A percentile compares a stretch with the other conserved stretches of the same genome.
These are phyloP conservation scores for Sweltsa coloradensis DNA, from an alignment of 1,140 invertebrate genomes.

Conservation along the genomic window DNA sequence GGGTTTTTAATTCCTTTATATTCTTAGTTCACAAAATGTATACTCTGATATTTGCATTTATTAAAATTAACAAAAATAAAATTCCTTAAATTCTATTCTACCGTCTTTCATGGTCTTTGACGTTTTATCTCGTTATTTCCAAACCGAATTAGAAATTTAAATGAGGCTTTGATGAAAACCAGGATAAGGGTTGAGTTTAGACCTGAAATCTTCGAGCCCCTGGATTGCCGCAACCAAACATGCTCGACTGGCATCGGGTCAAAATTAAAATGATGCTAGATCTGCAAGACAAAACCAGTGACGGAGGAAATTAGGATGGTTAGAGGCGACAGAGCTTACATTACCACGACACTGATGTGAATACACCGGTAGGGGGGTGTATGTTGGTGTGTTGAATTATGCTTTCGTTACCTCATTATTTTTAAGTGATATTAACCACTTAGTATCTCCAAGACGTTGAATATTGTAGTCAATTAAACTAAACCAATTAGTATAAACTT, in stretches of 20 bases:
- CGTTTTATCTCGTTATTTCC: not conserved
- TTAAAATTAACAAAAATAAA: not conserved
- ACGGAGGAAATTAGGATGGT: not conserved
- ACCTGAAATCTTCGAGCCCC: not conserved
- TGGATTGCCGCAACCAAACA: not conserved
- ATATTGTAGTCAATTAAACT: too few species aligned
- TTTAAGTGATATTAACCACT: too few species aligned
- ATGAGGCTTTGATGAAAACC: not conserved
- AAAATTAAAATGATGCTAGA: constrained; percentile 3
- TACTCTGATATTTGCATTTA: not conserved
- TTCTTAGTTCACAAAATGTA: not conserved
- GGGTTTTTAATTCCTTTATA: not conserved
- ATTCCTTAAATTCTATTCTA: not conserved
- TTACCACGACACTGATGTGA: too few species aligned
- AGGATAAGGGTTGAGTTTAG: not conserved
- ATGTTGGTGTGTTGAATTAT: too few species aligned
- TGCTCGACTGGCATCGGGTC: constrained; percentile 3
- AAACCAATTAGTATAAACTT: too few species aligned
- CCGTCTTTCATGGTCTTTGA: not conserved
- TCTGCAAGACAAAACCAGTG: constrained; percentile 1
- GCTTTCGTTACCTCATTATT: too few species aligned
- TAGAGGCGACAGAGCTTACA: too few species aligned
- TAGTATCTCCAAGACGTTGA: too few species aligned
- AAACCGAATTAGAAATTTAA: constrained; percentile 4
- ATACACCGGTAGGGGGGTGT: too few species aligned